Evolutionary conservation across 23 tunicate species (phyloP).

Genomic region (Trididemnum nubilum): DNA sequence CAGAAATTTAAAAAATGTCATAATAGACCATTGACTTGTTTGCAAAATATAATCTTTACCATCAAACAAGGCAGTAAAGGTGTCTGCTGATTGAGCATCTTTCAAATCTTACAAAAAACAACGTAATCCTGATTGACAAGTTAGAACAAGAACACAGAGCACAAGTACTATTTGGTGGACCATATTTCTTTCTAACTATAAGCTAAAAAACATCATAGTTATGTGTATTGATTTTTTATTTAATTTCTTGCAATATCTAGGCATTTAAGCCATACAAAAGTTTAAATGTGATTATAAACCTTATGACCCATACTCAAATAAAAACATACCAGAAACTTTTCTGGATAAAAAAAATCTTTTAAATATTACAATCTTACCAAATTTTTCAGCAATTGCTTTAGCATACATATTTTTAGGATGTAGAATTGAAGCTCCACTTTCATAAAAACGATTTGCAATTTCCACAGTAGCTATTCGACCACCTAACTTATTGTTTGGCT

Average conservation of each 20-base stretch:
- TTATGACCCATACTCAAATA: no score
- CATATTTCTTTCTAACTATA: no score
- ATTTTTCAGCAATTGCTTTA: constrained; percentile 39
- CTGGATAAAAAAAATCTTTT: not conserved
- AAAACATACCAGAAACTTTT: no score
- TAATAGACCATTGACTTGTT: constrained; percentile 51
- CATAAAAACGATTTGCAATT: constrained; percentile 52
- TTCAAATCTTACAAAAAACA: constrained; percentile 43
- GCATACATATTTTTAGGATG: constrained; percentile 71
- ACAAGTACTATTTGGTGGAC: no score
- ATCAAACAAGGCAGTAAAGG: constrained; percentile 40
- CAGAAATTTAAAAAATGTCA: constrained; percentile 41
- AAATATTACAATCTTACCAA: constrained; percentile 40
- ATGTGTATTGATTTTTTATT: no score
- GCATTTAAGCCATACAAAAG: no score
- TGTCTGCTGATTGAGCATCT: constrained; percentile 21
- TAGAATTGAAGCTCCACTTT: constrained; percentile 71
- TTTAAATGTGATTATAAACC: no score
- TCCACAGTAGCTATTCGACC: constrained; percentile 71
- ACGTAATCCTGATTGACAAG: not conserved
- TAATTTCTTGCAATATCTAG: no score
- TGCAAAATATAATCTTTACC: constrained; percentile 53
- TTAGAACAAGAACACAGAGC: not conserved
- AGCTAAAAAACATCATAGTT: no score
- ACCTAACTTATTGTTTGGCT: constrained; percentile 43